A percentile compares a stretch with the other conserved stretches of the same genome.
Conservation (phyloP, 2,797 vertebrate genomes). For the Hemibagrus guttatus region DNA sequence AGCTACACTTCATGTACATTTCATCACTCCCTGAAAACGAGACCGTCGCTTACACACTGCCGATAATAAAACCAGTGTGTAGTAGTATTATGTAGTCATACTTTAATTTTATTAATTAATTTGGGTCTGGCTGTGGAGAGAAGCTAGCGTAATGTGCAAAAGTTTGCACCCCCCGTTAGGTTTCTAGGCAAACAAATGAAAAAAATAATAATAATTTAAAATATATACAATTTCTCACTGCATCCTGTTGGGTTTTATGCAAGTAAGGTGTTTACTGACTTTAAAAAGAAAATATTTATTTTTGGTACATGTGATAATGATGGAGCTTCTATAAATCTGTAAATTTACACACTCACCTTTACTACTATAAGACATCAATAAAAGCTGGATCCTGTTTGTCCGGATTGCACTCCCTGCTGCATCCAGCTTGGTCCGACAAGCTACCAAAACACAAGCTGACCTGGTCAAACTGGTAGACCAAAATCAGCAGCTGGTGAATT, state of each 20-base stretch:
- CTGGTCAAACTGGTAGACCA: background rate
- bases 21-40: background rate
- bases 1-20: background rate
- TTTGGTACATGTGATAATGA: background rate
- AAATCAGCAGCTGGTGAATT: background rate
- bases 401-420: background rate
- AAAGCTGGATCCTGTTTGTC: background rate
- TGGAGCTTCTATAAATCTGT: background rate
- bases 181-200: background rate
- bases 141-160: constrained; percentile 7
- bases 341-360: background rate
- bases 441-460: background rate
- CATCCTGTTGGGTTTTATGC: background rate
- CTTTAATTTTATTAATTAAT: background rate
- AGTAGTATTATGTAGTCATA: background rate
- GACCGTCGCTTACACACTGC: background rate
- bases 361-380: background rate
- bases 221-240: too few relatives aligned
- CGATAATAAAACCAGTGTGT: background rate
- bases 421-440: background rate
- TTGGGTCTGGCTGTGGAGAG: background rate
- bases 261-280: background rate
- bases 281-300: background rate
- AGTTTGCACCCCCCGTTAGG: background rate
- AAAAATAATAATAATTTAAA: background rate